Base-by-base conservation (phyloP, 92 coral and sea anemone species). In the Phymanthus crucifer region DNA sequence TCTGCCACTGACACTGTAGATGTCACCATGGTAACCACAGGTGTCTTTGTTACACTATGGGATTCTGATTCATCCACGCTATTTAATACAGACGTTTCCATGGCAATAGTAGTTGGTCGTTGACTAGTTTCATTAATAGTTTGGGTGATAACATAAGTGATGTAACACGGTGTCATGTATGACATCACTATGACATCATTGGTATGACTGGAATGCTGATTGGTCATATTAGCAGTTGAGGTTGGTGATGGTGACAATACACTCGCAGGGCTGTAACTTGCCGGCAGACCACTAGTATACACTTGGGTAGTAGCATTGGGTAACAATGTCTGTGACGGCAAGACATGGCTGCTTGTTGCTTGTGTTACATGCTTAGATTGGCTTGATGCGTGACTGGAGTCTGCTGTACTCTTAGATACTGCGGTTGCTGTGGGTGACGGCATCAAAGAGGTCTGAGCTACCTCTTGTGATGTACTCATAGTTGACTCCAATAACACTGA, bases 71-170 rank as follows among this genome's bases (percentile, higher is more conserved):
- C 17, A 50, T 26, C 18, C 3, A 27, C 8, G 11, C 14, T 21
- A 54, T 12, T 54, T 26, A 29, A 8, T 54, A 19, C 68, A 8
- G 68, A 29, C 10, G 68, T 61, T 61, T 78, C 83, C 56, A 84
- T 88, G 57, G 97, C 61, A 46, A 82, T 64, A 11, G 38, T 21
- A 0, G 56, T 77, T 64, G 45, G 29, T 47, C 46, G 17, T 16
- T 10, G 58, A 9, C 52, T 64, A 12, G 70, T 77, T 70, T 77
- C 81, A 64, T 77, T 56, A 33, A 86, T 75, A 12, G 90, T 84
- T 71, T 87, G 89, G 56, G 89, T 89, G 31, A 90, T 82, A 31
- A 90, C 94, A 75, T 90, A 90, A 47, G 88, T 87, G 58, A 92
- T 92, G 74, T 92, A 92, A 73, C 97, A 92, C 21, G 94, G 90